Evolutionary conservation across 2,797 vertebrate species (phyloP).

Genomic region (Poliocrania exsul): DNA sequence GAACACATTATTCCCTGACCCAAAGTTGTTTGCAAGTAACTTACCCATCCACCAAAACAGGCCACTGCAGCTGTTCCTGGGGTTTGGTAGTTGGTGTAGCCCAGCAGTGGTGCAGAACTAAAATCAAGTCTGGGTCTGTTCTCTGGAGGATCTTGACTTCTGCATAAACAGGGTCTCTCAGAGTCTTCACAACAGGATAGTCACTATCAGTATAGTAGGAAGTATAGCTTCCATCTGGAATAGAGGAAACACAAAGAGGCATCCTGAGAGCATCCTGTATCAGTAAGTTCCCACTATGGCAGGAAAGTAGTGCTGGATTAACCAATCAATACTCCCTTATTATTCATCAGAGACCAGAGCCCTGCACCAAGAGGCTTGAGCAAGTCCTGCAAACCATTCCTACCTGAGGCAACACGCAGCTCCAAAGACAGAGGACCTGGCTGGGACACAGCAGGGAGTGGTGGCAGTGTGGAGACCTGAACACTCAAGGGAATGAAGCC

Average conservation of each 20-base stretch:
- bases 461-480: constrained; percentile 39
- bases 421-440: constrained; percentile 66
- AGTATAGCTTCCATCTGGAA: constrained; percentile 53
- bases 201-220: constrained; percentile 59
- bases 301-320: background rate
- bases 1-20: background rate
- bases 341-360: background rate
- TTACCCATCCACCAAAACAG: constrained; percentile 68
- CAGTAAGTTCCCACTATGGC: background rate
- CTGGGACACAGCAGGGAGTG: constrained; percentile 5
- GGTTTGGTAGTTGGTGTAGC: constrained; percentile 39
- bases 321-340: background rate
- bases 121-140: constrained; percentile 57
- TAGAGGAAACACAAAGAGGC: background rate
- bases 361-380: background rate
- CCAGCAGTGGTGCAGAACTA: constrained; percentile 71
- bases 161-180: constrained; percentile 65
- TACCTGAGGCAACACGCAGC: constrained; percentile 71
- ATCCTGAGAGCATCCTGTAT: background rate
- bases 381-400: background rate
- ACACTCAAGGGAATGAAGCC: constrained; percentile 31
- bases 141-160: constrained; percentile 62
- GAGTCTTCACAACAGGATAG: constrained; percentile 68
- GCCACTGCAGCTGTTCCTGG: constrained; percentile 61
- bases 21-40: background rate